Percentiles rank a stretch among this genome's conserved stretches.
phyloP scores from a whole-genome alignment of 2,113 vertebrate genomes.

The Eulemur rufifrons region DNA sequence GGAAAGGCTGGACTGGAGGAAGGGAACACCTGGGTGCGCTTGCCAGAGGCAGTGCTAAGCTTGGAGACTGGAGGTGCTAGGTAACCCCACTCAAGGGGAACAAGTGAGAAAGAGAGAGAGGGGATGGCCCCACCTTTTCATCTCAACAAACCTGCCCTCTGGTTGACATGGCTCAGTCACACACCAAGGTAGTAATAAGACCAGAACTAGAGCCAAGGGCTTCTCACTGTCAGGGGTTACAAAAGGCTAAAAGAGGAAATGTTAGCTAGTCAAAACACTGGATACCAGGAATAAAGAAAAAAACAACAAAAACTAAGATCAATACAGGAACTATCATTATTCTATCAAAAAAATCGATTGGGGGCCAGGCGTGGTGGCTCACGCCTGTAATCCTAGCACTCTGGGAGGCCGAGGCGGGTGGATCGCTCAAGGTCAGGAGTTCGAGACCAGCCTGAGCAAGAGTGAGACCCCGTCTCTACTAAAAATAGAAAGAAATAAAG shows the following conservation, averaged over 20 bases:
- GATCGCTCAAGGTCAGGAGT: too few relatives aligned
- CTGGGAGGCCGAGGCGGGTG: too few relatives aligned
- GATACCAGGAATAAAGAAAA: neutral
- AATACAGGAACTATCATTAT: neutral
- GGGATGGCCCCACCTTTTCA: neutral
- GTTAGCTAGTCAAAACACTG: neutral
- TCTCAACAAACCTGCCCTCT: neutral
- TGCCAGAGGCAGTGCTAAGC: neutral
- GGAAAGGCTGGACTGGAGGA: neutral
- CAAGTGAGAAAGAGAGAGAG: neutral
- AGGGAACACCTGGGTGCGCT: accelerated
- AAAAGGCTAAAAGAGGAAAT: neutral
- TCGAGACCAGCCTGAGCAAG: too few relatives aligned
- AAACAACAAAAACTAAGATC: neutral
- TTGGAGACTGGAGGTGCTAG: neutral
- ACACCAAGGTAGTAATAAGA: neutral
- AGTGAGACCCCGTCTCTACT: too few relatives aligned
- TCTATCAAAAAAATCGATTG: neutral
- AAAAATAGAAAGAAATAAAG: too few relatives aligned
- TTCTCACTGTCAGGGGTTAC: neutral
- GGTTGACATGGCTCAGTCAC: neutral
- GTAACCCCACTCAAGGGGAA: neutral
- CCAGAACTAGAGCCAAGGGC: neutral
- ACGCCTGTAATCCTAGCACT: too few relatives aligned
- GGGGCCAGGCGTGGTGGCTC: neutral